phyloP scores from a whole-genome alignment of 2,888 invertebrate genomes.

The Melanargia galathea region DNA sequence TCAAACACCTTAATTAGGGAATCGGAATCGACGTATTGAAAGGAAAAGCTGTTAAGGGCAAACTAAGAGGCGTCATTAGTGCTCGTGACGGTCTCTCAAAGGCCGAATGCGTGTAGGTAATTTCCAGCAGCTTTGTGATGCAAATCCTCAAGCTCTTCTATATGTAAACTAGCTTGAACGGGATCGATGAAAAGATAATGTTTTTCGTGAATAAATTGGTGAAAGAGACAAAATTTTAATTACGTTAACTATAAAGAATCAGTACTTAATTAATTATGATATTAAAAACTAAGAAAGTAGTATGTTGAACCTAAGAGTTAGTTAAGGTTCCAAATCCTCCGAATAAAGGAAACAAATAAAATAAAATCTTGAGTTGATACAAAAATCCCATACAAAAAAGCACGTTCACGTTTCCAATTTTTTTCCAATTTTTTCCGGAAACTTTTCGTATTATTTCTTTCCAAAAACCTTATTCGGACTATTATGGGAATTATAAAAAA shows the following conservation, averaged over 20 bases:
- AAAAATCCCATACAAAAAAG: no score
- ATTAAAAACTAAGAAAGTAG: not conserved
- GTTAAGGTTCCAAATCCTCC: no score
- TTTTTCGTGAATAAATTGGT: slow-evolving; percentile 5
- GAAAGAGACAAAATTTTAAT: slow-evolving; percentile 14
- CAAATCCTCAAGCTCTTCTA: slow-evolving; percentile 51
- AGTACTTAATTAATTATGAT: not conserved
- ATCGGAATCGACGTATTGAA: slow-evolving; percentile 15
- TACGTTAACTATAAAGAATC: not conserved
- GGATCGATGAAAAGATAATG: slow-evolving; percentile 23
- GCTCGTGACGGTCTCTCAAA: slow-evolving; percentile 37
- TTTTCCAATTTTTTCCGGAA: no score
- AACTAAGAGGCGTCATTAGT: slow-evolving; percentile 40
- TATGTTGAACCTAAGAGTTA: no score
- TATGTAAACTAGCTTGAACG: slow-evolving; percentile 38
- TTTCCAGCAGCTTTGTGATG: slow-evolving; percentile 67
- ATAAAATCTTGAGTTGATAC: no score
- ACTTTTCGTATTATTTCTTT: no score
- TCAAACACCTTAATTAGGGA: slow-evolving; percentile 18
- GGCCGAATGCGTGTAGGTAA: slow-evolving; percentile 48
- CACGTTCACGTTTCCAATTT: no score
- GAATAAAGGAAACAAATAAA: no score
- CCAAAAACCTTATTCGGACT: no score
- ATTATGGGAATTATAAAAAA: no score
- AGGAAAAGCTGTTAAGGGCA: slow-evolving; percentile 14